phyloP scores from a whole-genome alignment of 2,797 vertebrate species.

The Chrysocyon brachyurus region DNA sequence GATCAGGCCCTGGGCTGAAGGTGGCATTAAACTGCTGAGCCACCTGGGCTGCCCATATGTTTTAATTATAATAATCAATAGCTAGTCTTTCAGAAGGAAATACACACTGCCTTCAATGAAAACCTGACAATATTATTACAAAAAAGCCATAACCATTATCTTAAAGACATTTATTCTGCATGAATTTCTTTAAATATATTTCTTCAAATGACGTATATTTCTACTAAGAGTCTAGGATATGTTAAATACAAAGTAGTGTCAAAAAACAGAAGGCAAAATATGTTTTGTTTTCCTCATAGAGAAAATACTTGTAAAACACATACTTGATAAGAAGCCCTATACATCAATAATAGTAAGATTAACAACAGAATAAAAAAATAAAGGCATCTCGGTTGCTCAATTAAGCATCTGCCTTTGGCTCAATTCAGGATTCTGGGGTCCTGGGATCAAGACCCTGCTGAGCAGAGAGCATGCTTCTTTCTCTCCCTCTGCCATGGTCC shows the following conservation, averaged over 20 bases:
- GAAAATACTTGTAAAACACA: not conserved
- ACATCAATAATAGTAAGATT: not conserved
- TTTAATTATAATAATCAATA: not conserved
- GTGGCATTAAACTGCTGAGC: too few relatives aligned
- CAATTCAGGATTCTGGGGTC: not conserved
- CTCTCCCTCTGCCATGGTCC: not conserved
- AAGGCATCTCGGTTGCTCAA: not conserved
- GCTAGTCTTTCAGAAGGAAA: not conserved
- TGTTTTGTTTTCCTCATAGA: not conserved
- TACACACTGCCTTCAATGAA: not conserved
- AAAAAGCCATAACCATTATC: not conserved
- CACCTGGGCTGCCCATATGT: not conserved
- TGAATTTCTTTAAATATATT: not conserved
- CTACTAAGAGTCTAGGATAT: not conserved
- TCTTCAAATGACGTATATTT: not conserved
- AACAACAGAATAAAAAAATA: not conserved
- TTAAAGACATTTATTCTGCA: not conserved
- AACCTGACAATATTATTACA: not conserved
- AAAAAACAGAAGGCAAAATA: not conserved
- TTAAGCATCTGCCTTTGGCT: not conserved
- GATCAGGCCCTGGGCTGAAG: too few relatives aligned
- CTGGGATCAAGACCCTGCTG: not conserved
- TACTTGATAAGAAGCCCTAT: not conserved
- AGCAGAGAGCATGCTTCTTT: not conserved
- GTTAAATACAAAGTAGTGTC: not conserved